Base-by-base conservation (phyloP, 2,888 invertebrate genomes). In the Dendrolimus pini region DNA sequence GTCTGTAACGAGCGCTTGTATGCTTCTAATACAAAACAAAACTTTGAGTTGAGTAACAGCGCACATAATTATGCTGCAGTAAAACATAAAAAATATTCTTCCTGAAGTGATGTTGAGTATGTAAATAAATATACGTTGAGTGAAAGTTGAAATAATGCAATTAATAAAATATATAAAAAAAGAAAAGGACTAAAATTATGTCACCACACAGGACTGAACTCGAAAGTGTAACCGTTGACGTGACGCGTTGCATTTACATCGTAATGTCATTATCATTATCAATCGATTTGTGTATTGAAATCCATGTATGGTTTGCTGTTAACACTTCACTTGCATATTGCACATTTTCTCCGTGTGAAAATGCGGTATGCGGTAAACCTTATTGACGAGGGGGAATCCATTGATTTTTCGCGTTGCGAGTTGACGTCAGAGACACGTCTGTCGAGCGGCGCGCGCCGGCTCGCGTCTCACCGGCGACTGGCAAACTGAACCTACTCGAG, bases 301-400 rank as follows among this genome's bases (percentile, higher is more conserved):
- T 67, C 71, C 68, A 59, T 62, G 54, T 63, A 47, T 47, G 3
- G 30, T 30, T 62, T 61, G 54, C 41, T 62, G 72, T 82, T 72
- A 78, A 67, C 85, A 87, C 85, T 83, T 78, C 88, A 89, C 89
- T 83, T 60, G 80, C 89, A 89, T 89, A 82, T 73, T 77, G 65
- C 81, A 83, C 86, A 86, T 89, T 89, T 89, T 89, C 83, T 65
- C 74, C 47, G 47, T 67, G 61, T 74, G 84, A 86, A 89, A 89
- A 89, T 90, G 89, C 89, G 88, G 87, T 87, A 89, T 89, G 89
- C 89, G 84, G 83, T 78, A 78, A 85, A 88, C 86, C 86, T 87
- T 79, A 78, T 75, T 67, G 75, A 74, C 73, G 78, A 72, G 71
- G 74, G 75, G 80, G 78, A 77, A 83, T 82, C 82, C 87, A 89